Evolutionary conservation across 2,888 invertebrate species (phyloP).

Genomic region (Plebejus melissa): DNA sequence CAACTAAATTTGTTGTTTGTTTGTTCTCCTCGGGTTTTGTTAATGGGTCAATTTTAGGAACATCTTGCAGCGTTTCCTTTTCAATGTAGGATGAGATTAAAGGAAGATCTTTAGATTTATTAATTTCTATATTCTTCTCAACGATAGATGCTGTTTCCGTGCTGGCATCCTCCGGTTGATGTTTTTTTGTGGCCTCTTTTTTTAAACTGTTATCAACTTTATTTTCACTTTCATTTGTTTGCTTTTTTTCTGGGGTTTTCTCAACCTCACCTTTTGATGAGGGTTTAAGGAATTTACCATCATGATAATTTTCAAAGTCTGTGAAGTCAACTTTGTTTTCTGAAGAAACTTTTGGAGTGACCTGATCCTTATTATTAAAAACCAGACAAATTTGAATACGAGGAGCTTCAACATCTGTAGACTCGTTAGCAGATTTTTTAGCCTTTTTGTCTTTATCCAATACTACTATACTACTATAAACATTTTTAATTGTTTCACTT

Average conservation of each 20-base stretch:
- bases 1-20: not conserved
- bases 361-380: conserved; percentile 50
- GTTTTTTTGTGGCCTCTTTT: not conserved
- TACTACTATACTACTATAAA: conserved; percentile 62
- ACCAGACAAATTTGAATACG: conserved; percentile 61
- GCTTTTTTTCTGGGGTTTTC: not conserved
- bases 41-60: not conserved
- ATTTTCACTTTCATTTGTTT: not conserved
- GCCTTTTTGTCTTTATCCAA: conserved; percentile 45
- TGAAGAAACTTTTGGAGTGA: conserved; percentile 28
- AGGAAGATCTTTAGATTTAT: not conserved
- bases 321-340: conserved; percentile 41
- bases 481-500: conserved; percentile 66
- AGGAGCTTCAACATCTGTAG: conserved; percentile 44
- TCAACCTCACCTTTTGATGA: not conserved
- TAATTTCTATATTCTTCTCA: not conserved
- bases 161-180: not conserved
- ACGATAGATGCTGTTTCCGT: not conserved
- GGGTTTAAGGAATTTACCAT: conserved; percentile 26
- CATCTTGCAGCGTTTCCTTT: not conserved
- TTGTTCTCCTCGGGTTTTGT: not conserved
- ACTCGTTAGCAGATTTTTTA: conserved; percentile 36
- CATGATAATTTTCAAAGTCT: conserved; percentile 55
- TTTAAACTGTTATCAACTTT: not conserved
- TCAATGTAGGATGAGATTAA: not conserved